Base-by-base conservation (phyloP, 2,888 invertebrate genomes). In the Deroplatys truncata region DNA sequence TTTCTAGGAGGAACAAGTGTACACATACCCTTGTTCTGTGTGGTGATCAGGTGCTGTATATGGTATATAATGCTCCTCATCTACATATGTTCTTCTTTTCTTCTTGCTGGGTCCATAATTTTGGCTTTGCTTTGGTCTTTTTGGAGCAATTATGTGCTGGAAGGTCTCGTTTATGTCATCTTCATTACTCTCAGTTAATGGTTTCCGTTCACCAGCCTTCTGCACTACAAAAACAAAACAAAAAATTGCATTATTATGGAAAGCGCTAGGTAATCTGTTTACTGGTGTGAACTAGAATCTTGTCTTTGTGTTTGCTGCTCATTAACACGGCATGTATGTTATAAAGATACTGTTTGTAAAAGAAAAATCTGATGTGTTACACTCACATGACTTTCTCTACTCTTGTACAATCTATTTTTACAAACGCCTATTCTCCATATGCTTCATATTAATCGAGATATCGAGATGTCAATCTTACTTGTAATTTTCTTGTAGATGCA, bases 41-140 rank as follows among this genome's bases (percentile, higher is more conserved):
- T 98, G 97, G 92, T 96, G 96, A 93, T 99, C 98, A 83, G 96
- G 95, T 0, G 98, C 97, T 90, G 95, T 94, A 93, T 99, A 98
- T 4, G 97, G 97, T 91, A 99, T 96, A 93, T 97, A 99, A 93
- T 98, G 96, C 92, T 98, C 98, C 90, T 96, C 96, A 90, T 98
- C 97, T 4, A 94, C 94, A 84, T 93, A 94, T 84, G 94, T 93
- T 90, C 94, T 94, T 88, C 92, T 93, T 92, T 94, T 96, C 92
- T 95, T 95, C 91, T 94, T 94, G 92, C 95, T 96, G 28, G 13
- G 87, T 88, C 84, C 91, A 90, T 91, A 90, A 31, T 84, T 83
- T 25, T 87, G 83, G 86, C 82, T 84, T 31, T 72, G 89, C 49
- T 89, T 93, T 92, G 90, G 92, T 93, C 94, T 95, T 92, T 95